phyloP scores from a whole-genome alignment of 1,140 invertebrate genomes.

The Drosophila pseudoananassae region DNA sequence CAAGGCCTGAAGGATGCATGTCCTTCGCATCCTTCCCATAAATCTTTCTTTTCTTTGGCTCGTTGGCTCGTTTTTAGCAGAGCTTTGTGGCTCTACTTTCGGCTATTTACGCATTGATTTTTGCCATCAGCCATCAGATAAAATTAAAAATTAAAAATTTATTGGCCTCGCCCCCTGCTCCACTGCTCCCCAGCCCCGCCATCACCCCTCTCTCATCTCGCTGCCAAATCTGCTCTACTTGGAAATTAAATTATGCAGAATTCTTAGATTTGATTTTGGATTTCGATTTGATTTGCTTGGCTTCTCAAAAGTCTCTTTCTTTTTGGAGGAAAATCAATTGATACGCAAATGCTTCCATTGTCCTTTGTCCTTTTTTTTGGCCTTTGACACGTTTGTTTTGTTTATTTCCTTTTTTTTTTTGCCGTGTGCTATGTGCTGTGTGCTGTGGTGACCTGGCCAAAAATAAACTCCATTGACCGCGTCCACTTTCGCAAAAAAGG shows the following conservation, averaged over 20 bases:
- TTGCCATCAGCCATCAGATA: conserved; percentile 12
- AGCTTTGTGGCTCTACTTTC: conserved; percentile 1
- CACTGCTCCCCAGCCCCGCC: too few relatives aligned
- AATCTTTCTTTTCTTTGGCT: background rate
- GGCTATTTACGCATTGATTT: conserved; percentile 13
- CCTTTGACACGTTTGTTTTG: conserved; percentile 10
- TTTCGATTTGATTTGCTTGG: conserved; percentile 14
- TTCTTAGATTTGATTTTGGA: conserved; percentile 36
- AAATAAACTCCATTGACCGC: conserved; percentile 53
- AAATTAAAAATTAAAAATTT: conserved; percentile 52
- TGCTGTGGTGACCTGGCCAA: conserved; percentile 42
- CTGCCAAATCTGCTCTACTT: background rate
- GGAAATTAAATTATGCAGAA: conserved; percentile 33
- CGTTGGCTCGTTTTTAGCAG: too few relatives aligned
- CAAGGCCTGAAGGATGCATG: background rate
- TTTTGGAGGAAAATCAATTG: conserved; percentile 58
- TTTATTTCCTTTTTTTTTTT: conserved; percentile 6
- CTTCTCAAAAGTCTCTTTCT: background rate
- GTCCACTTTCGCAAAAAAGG: conserved; percentile 17
- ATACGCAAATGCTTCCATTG: conserved; percentile 53
- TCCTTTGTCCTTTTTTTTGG: background rate
- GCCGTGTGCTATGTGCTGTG: background rate
- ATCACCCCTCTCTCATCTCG: too few relatives aligned
- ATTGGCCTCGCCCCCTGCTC: conserved; percentile 9
- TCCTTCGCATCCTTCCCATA: background rate